Conservation (phyloP, 2,797 vertebrate genomes). For the Malacoctenus gilli region DNA sequence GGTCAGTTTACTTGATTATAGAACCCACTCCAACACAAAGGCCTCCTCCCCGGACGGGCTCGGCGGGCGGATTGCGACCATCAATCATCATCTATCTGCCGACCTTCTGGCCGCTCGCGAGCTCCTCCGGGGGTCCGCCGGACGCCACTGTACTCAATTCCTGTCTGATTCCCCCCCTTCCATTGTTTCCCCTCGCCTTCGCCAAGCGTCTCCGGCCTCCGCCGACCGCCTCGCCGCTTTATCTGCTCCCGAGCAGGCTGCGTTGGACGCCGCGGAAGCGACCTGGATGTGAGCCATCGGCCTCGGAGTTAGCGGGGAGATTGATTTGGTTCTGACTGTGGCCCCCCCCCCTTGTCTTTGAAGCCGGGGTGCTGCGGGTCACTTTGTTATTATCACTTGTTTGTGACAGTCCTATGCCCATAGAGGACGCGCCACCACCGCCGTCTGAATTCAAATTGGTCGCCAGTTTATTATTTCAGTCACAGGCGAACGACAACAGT, state of each 20-base stretch:
- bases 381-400: constrained; percentile 29
- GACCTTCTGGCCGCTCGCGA: constrained; percentile 69
- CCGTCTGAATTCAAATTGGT: constrained; percentile 32
- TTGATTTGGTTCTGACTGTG: constrained; percentile 46
- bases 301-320: constrained; percentile 27
- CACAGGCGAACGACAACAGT: background rate
- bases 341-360: constrained; percentile 6
- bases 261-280: constrained; percentile 25
- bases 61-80: constrained; percentile 60
- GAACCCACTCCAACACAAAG: constrained; percentile 55
- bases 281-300: constrained; percentile 19
- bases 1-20: constrained; percentile 68
- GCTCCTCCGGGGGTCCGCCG: constrained; percentile 40
- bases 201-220: constrained; percentile 6
- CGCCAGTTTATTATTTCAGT: constrained; percentile 14
- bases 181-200: background rate
- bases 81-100: constrained; percentile 77
- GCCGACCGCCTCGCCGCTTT: constrained; percentile 36
- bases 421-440: background rate
- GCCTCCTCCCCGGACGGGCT: constrained; percentile 52
- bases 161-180: constrained; percentile 46
- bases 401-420: constrained; percentile 1
- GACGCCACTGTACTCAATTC: constrained; percentile 52
- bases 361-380: constrained; percentile 26
- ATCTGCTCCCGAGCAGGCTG: constrained; percentile 51